Evolutionary conservation across 2,113 vertebrate species (phyloP).

Genomic region (Tragelaphus imberbis): DNA sequence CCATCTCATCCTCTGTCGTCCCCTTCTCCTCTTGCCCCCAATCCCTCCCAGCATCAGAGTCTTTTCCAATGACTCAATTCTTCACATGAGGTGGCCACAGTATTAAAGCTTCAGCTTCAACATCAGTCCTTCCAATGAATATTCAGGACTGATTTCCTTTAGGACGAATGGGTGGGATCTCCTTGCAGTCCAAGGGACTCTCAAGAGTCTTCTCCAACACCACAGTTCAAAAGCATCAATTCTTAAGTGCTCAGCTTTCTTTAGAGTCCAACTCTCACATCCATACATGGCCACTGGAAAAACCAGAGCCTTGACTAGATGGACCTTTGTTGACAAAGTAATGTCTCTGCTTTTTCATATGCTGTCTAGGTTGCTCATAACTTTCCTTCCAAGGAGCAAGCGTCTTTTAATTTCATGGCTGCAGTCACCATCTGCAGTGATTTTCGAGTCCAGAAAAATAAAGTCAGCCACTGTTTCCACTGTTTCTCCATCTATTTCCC

Average conservation of each 20-base stretch:
- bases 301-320: not conserved
- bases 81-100: not conserved
- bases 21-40: not conserved
- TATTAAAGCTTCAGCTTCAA: not conserved
- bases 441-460: fast-evolving
- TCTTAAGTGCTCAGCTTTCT: fast-evolving
- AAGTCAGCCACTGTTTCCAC: not conserved
- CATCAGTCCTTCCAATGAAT: not conserved
- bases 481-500: not conserved
- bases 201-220: not conserved
- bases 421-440: not conserved
- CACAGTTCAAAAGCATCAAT: not conserved
- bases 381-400: not conserved
- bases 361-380: not conserved
- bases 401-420: not conserved
- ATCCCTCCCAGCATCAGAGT: not conserved
- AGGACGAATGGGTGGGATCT: not conserved
- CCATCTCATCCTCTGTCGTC: not conserved
- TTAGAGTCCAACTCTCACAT: not conserved
- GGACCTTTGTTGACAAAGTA: not conserved
- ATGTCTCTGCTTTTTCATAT: not conserved
- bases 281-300: not conserved
- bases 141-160: not conserved
- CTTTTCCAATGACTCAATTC: not conserved
- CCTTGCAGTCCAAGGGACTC: not conserved